These are phyloP conservation scores for Halictus ligatus DNA, from an alignment of 2,888 invertebrate genomes.

Conservation along the genomic window DNA sequence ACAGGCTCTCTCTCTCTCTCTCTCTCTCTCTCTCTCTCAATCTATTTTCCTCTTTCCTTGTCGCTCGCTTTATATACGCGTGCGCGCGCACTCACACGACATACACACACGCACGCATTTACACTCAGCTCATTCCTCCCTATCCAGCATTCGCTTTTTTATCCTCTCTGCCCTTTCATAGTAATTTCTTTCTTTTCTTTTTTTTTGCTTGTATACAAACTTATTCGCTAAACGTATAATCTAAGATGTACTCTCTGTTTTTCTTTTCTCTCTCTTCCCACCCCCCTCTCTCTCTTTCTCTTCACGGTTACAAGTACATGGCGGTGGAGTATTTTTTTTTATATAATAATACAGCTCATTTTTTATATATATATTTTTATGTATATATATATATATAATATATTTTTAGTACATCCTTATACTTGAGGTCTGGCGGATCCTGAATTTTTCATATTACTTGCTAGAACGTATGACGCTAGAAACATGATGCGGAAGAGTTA, in stretches of 20 bases:
- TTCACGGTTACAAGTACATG: constrained; percentile 81
- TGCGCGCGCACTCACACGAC: background rate
- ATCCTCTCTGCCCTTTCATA: constrained; percentile 54
- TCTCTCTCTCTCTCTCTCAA: constrained; percentile 16
- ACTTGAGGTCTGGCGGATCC: constrained; percentile 83
- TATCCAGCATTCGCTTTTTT: constrained; percentile 39
- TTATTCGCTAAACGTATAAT: constrained; percentile 79
- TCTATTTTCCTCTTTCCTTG: background rate
- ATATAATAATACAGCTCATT: constrained; percentile 77
- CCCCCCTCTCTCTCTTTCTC: background rate
- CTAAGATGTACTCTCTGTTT: constrained; percentile 79
- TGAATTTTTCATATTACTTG: constrained; percentile 79
- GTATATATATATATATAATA: constrained; percentile 68
- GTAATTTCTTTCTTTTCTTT: constrained; percentile 68
- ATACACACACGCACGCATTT: constrained; percentile 8
- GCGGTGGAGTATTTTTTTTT: constrained; percentile 80
- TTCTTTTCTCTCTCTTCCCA: background rate
- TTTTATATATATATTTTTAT: constrained; percentile 58
- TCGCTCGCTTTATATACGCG: constrained; percentile 28
- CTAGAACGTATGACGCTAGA: constrained; percentile 70
- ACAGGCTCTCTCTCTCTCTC: constrained; percentile 43
- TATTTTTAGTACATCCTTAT: constrained; percentile 79
- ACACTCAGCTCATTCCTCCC: constrained; percentile 22
- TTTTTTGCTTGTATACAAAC: constrained; percentile 82
- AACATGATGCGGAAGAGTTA: constrained; percentile 61